Base-by-base conservation (phyloP, 2,113 vertebrate species). In the Nothobranchius kuhntae region DNA sequence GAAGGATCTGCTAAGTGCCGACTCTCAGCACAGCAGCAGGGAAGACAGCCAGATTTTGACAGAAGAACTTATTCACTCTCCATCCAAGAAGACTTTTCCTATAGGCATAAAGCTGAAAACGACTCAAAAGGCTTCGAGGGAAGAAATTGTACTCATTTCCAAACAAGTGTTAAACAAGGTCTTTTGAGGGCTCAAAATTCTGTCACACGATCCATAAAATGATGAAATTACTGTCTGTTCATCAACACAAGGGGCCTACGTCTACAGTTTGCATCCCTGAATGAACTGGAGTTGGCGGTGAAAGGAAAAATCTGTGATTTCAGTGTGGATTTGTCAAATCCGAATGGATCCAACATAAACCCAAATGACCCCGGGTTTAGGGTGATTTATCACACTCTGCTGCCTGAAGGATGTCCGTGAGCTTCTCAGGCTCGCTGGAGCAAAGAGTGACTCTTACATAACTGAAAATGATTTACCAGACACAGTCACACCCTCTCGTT, bases 261-360 rank as follows among this genome's bases (percentile, higher is more conserved):
- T 61, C 54, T 63, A 14, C 7, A 57, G 26, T 64, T 65, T 35
- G 9, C 30, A 47, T 76, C 53, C 38, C 52, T 66, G 45, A 42
- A 56, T 53, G 73, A 81, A 63, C 54, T 47, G 58, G 58, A 45
- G 71, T 80, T 78, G 74, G 71, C 57, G 73, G 8, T 2, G 11
- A 26, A 45, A 58, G 70, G 63, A 67, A 77, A 71, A 82, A 58
- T 66, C 60, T 24, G 50, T 51, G 59, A 81, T 73, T 70, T 80
- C 77, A 21, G 3, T 67, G 63, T 79, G 80, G 72, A 85, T 87
- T 80, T 84, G 57, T 82, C 53, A 78, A 73, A 44, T 35, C 72
- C 81, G 77, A 78, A 83, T 65, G 44, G n/a, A 58, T 71, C 76
- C 80, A 70, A 68, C 57, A 75, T 75, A 70, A 90, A 88, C 87